Conservation (phyloP, 2,797 vertebrate genomes). For the Hozukius guyotensis region DNA sequence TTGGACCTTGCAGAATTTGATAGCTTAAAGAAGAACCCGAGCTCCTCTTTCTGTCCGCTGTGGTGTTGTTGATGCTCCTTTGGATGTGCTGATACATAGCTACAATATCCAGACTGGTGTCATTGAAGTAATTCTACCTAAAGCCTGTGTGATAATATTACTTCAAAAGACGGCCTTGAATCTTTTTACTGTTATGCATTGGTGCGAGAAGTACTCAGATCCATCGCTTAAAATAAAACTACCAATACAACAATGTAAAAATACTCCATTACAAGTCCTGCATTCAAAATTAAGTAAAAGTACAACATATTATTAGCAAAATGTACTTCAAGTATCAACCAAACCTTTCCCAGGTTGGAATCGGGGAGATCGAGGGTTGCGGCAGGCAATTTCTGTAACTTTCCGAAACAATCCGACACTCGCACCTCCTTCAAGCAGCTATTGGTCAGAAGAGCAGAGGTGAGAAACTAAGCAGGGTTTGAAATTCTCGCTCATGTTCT, state of each 20-base stretch:
- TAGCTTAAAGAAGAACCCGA: constrained; percentile 65
- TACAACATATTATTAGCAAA: neutral
- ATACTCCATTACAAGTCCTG: neutral
- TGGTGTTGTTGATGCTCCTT: constrained; percentile 46
- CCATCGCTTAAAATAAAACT: neutral
- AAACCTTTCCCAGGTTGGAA: no score
- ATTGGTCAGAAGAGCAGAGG: neutral
- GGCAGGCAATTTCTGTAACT: neutral
- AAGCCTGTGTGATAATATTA: constrained; percentile 28
- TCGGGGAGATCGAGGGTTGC: neutral
- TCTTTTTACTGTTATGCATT: constrained; percentile 15
- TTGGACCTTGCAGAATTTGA: constrained; percentile 74
- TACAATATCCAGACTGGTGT: constrained; percentile 48
- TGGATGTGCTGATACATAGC: constrained; percentile 66
- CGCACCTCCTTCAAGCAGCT: neutral
- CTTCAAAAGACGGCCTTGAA: constrained; percentile 20
- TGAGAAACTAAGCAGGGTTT: neutral
- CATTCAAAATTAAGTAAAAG: neutral
- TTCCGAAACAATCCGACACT: neutral
- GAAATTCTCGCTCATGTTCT: neutral
- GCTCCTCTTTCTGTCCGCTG: constrained; percentile 40
- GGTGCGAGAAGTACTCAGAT: neutral
- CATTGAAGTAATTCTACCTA: constrained; percentile 57
- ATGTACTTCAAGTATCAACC: neutral
- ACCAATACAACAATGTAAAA: neutral